A percentile compares a stretch with the other conserved stretches of the same genome.
phyloP scores from a whole-genome alignment of 2,113 vertebrate species.

The Galbula dea region DNA sequence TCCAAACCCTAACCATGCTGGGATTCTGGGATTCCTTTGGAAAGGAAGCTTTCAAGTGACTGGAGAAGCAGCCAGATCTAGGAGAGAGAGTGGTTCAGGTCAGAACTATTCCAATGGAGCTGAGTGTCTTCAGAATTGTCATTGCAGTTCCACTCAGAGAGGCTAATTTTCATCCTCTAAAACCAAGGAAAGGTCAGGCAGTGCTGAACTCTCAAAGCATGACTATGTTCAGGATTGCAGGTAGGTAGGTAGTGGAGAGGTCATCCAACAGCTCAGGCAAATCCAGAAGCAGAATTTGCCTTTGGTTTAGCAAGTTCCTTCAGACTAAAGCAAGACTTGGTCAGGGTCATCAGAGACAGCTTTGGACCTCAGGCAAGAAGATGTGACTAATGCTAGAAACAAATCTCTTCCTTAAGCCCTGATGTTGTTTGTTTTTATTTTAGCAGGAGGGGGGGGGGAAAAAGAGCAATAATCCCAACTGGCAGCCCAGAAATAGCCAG shows the following conservation, averaged over 20 bases:
- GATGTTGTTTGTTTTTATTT: constrained; percentile 50
- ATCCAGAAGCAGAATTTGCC: not conserved
- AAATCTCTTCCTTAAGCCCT: not conserved
- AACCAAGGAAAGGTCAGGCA: not conserved
- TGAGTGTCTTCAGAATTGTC: not conserved
- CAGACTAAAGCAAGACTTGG: not conserved
- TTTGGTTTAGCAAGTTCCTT: not conserved
- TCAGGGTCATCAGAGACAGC: not conserved
- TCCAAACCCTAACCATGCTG: no score
- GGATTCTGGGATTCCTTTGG: no score
- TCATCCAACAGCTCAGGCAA: not conserved
- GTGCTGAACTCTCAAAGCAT: not conserved
- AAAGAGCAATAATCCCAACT: constrained; percentile 54
- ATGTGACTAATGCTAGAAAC: not conserved
- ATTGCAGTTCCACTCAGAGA: not conserved
- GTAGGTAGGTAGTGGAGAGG: not conserved
- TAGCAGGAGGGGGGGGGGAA: constrained; percentile 34
- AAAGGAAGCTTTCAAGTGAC: no score
- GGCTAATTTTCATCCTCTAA: not conserved
- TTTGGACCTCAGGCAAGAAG: constrained; percentile 21
- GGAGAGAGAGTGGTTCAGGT: not conserved
- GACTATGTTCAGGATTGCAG: not conserved
- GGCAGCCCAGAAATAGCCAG: constrained; percentile 35
- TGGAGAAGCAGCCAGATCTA: no score
- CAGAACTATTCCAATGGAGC: not conserved